phyloP scores from a whole-genome alignment of 2,888 invertebrate species.

The Caenorhabditis becei region DNA sequence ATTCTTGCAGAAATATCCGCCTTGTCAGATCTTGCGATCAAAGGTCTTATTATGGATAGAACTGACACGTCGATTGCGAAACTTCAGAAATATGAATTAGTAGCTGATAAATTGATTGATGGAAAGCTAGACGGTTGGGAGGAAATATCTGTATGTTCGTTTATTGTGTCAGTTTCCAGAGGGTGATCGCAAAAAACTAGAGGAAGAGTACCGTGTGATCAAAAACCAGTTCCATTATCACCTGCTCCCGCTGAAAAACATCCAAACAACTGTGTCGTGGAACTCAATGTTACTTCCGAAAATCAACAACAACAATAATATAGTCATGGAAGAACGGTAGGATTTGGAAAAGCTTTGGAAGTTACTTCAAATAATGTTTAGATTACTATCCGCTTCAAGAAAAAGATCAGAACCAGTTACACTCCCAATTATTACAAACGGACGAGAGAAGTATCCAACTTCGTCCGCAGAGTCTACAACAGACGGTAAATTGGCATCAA shows the following conservation, averaged over 20 bases:
- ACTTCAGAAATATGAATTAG: constrained; percentile 77
- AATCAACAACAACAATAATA: constrained; percentile 60
- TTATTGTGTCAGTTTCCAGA: constrained; percentile 55
- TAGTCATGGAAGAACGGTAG: constrained; percentile 40
- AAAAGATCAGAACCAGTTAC: constrained; percentile 31
- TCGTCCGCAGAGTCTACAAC: constrained; percentile 44
- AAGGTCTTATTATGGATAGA: constrained; percentile 73
- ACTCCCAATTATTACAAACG: constrained; percentile 54
- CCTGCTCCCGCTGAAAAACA: constrained; percentile 77
- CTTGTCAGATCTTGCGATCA: constrained; percentile 77
- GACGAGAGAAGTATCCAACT: constrained; percentile 42
- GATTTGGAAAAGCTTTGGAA: background rate
- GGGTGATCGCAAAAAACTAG: constrained; percentile 72
- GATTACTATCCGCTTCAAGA: constrained; percentile 29
- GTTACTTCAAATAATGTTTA: background rate
- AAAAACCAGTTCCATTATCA: constrained; percentile 80
- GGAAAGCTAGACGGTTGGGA: constrained; percentile 71
- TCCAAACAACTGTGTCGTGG: constrained; percentile 77
- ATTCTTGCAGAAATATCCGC: constrained; percentile 77
- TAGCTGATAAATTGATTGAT: constrained; percentile 79
- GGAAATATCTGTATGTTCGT: background rate
- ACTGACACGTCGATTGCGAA: constrained; percentile 79
- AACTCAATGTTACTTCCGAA: constrained; percentile 76
- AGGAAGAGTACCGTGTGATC: constrained; percentile 78
- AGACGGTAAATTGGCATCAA: constrained; percentile 30